Evolutionary conservation across 2,888 invertebrate species (phyloP), one percentile per base, ranked within the genome.

Genomic region (Andrena praecox): DNA sequence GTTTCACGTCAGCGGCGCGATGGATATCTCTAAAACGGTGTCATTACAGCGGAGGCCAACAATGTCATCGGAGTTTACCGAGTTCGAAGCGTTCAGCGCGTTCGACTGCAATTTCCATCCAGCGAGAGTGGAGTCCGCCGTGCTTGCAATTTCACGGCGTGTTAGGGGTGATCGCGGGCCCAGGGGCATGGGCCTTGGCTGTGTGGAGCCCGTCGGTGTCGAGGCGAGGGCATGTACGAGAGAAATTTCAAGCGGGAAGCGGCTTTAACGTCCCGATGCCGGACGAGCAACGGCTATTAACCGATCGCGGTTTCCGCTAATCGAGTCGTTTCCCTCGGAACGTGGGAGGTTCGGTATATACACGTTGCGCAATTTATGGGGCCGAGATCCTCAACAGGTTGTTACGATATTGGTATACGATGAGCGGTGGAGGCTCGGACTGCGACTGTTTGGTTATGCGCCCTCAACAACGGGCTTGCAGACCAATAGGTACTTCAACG

Each of bases 71-170:
- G 12, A 52, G 77, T 80, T 48, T 31, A 29, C 10, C 6, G 42
- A 59, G 29, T 73, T 66, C 77, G 66, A 67, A 48, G 64, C 63
- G 81, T 66, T 79, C 54, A 33, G 50, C 24, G 16, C 33, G 79
- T 78, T 69, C 78, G 63, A 42, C 54, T 68, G 83, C 52, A 80
- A 85, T 84, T 80, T 84, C 70, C 62, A 63, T 20, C 56, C 54
- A 48, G 29, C 54, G 68, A 50, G 20, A 24, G 7, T 35, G 42
- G 20, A 48, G 62, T 70, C 42, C 70, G 68, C 59, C 66, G 78
- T 77, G 67, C 62, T 62, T 62, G 85, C 79, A 85, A 85, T 85
- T 84, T 85, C 84, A 82, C 56, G 85, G 74, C 79, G 81, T 60
- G 85, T 85, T 85, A 81, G 76, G 62, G 72, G 20, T 69, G 76